A percentile compares a stretch with the other conserved stretches of the same genome.
Conservation (phyloP, 1,140 invertebrate species). For the Calosoma granatense region DNA sequence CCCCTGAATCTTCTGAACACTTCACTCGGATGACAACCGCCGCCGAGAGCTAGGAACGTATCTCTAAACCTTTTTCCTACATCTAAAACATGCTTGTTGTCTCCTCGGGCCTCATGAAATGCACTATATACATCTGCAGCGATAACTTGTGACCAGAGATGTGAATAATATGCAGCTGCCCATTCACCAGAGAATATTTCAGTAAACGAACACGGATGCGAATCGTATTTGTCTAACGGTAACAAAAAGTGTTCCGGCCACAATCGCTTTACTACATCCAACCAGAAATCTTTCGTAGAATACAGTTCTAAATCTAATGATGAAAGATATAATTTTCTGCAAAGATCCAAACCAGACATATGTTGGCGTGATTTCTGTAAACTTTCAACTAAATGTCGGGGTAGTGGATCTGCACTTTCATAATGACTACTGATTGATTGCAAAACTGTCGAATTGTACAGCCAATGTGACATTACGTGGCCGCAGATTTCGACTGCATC, state of each 20-base stretch:
- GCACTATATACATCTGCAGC: constrained; percentile 82
- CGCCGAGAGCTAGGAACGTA: constrained; percentile 76
- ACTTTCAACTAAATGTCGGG: constrained; percentile 51
- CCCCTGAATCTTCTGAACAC: constrained; percentile 84
- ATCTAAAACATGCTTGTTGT: constrained; percentile 38
- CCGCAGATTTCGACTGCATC: constrained; percentile 73
- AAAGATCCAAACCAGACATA: constrained; percentile 69
- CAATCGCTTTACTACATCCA: constrained; percentile 57
- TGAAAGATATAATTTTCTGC: constrained; percentile 69
- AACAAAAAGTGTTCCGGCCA: constrained; percentile 71
- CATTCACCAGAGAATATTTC: constrained; percentile 62
- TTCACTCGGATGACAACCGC: constrained; percentile 66
- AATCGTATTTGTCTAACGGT: constrained; percentile 62
- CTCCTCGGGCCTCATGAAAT: constrained; percentile 59
- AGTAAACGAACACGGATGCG: constrained; percentile 68
- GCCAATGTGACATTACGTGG: constrained; percentile 72
- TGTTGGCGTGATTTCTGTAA: constrained; percentile 55
- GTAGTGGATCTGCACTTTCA: constrained; percentile 57
- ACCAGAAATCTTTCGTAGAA: constrained; percentile 67
- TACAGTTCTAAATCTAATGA: constrained; percentile 80
- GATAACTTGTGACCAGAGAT: constrained; percentile 74
- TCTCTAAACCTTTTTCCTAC: constrained; percentile 66
- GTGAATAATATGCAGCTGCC: constrained; percentile 65
- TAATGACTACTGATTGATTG: constrained; percentile 62
- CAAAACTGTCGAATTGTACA: constrained; percentile 61